These are phyloP conservation scores for Heliocidaris tuberculata DNA, from an alignment of 35 echinoderm and acorn worm genomes.

Conservation along the genomic window DNA sequence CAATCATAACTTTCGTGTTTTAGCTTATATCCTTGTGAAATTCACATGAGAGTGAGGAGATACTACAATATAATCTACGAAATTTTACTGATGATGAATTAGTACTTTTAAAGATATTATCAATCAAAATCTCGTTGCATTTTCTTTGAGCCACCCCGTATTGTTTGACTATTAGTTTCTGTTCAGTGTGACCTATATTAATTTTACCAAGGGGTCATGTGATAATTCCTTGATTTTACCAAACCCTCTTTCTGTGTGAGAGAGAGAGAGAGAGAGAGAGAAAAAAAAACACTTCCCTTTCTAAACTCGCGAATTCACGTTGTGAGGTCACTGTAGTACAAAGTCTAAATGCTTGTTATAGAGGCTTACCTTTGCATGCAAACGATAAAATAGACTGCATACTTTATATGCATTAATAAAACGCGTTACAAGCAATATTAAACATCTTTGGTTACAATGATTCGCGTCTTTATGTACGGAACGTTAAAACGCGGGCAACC, in stretches of 20 bases:
- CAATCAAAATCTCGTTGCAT: too few species aligned
- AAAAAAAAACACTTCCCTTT: neutral
- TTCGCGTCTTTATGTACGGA: slow-evolving; percentile 76
- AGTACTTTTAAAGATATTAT: too few species aligned
- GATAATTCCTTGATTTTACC: neutral
- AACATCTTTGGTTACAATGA: neutral
- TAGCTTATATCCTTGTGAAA: too few species aligned
- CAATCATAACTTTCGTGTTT: too few species aligned
- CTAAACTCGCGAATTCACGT: neutral
- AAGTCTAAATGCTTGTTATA: neutral
- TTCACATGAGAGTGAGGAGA: too few species aligned
- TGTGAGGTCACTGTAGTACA: neutral
- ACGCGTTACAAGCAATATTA: neutral
- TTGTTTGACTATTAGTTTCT: too few species aligned
- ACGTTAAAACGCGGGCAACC: slow-evolving; percentile 84
- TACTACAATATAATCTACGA: too few species aligned
- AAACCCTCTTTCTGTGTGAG: neutral
- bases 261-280: neutral
- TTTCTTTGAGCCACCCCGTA: too few species aligned
- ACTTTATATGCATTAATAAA: neutral
- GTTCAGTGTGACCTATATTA: too few species aligned
- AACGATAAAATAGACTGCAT: neutral
- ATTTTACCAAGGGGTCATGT: neutral
- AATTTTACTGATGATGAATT: too few species aligned
- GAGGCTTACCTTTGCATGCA: too few species aligned